Evolutionary conservation across 2,113 vertebrate species (phyloP).

Genomic region (Chaenocephalus aceratus): DNA sequence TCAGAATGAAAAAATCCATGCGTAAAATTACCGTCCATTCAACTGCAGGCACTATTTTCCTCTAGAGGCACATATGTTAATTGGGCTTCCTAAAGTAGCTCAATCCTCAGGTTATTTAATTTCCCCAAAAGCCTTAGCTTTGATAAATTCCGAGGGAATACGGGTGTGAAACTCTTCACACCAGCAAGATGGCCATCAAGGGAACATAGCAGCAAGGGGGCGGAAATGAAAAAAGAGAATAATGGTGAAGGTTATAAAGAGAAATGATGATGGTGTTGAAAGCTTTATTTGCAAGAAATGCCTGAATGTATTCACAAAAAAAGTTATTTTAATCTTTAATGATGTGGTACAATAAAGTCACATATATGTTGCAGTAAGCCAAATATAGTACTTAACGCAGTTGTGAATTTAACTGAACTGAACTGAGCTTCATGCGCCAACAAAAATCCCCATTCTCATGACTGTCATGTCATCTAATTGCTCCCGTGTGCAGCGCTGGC

Average conservation of each 20-base stretch:
- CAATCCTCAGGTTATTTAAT: constrained; percentile 84
- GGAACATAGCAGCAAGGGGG: constrained; percentile 27
- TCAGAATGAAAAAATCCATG: constrained; percentile 78
- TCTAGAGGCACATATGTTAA: constrained; percentile 84
- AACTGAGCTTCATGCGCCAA: constrained; percentile 36
- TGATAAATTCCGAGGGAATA: constrained; percentile 61
- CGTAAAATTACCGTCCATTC: constrained; percentile 82
- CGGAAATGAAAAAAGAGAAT: constrained; percentile 29
- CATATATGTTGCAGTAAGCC: constrained; percentile 13
- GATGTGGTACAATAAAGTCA: constrained; percentile 17
- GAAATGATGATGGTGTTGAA: constrained; percentile 5
- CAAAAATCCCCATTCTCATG: constrained; percentile 81
- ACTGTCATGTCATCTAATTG: constrained; percentile 82
- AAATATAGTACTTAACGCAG: constrained; percentile 8
- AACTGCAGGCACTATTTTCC: constrained; percentile 78
- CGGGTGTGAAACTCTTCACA: constrained; percentile 54
- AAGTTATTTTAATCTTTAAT: constrained; percentile 25
- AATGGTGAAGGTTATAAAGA: constrained; percentile 1
- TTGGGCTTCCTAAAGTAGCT: constrained; percentile 81
- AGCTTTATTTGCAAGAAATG: constrained; percentile 7
- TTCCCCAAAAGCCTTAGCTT: constrained; percentile 80
- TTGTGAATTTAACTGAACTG: constrained; percentile 24
- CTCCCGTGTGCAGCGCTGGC: constrained; percentile 77
- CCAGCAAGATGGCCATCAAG: constrained; percentile 44
- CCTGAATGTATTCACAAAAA: background rate